phyloP scores from a whole-genome alignment of 2,888 invertebrate species.

The Tetheella fluctuosa region DNA sequence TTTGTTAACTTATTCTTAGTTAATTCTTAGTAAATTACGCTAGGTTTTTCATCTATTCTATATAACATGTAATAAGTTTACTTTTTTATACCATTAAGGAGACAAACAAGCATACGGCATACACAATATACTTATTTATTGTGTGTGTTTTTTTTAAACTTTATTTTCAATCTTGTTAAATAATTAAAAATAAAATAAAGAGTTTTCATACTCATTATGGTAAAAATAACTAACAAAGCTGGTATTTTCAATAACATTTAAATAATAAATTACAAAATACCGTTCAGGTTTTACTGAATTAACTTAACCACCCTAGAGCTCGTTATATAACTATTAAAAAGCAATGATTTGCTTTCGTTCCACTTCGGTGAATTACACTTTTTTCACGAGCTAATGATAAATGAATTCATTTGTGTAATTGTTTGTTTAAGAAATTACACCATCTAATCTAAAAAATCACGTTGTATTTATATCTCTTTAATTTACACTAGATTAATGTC shows the following conservation, averaged over 20 bases:
- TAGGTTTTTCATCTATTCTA: too few species aligned
- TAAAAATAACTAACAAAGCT: too few species aligned
- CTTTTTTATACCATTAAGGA: too few species aligned
- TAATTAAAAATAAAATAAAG: too few species aligned
- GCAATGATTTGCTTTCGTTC: neutral
- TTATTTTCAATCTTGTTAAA: too few species aligned
- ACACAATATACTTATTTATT: too few species aligned
- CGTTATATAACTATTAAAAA: slow-evolving; percentile 8
- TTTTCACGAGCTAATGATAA: slow-evolving; percentile 1
- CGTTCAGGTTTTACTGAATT: neutral
- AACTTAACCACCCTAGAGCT: slow-evolving; percentile 8
- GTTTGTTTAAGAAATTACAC: neutral
- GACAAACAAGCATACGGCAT: too few species aligned
- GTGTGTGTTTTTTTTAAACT: too few species aligned
- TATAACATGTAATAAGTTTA: too few species aligned
- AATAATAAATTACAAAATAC: neutral
- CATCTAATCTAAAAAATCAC: neutral
- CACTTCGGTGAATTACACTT: slow-evolving; percentile 3
- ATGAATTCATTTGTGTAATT: neutral
- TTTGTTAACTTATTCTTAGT: too few species aligned
- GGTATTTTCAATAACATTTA: neutral
- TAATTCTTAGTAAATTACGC: too few species aligned
- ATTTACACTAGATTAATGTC: neutral
- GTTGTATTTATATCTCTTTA: neutral
- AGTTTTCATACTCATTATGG: too few species aligned